These are phyloP conservation scores for Acromyrmex heyeri DNA, from an alignment of 1,140 invertebrate genomes.

Conservation along the genomic window DNA sequence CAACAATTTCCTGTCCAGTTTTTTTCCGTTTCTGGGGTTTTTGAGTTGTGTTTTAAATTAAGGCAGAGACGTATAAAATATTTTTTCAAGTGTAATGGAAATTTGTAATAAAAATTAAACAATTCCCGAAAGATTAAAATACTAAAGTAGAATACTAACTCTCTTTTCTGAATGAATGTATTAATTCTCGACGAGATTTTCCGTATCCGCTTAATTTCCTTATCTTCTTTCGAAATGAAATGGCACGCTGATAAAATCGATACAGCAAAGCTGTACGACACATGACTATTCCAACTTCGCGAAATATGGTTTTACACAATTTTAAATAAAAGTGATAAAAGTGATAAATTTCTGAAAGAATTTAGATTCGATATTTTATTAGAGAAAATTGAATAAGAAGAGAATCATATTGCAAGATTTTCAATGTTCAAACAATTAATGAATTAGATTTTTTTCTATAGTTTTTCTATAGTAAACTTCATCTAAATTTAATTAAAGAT, in stretches of 20 bases:
- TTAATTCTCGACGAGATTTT: neutral
- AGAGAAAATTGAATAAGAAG: neutral
- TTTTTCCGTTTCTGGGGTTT: too few relatives aligned
- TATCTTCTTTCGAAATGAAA: conserved; percentile 1
- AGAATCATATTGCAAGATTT: neutral
- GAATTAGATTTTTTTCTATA: neutral
- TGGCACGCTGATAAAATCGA: neutral
- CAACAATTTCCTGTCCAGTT: too few relatives aligned
- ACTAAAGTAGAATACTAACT: conserved; percentile 11
- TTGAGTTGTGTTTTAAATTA: too few relatives aligned
- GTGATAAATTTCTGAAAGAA: neutral
- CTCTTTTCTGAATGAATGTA: neutral
- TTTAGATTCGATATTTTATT: neutral
- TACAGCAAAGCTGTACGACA: neutral
- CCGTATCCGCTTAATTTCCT: neutral
- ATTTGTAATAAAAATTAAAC: neutral
- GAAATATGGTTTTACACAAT: neutral
- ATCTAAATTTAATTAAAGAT: neutral
- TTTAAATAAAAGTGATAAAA: neutral
- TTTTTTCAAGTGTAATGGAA: neutral
- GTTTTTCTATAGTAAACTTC: neutral
- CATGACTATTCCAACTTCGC: neutral
- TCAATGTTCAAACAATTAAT: neutral
- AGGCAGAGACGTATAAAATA: neutral
- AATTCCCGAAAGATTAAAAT: neutral